Evolutionary conservation across 2,888 invertebrate species (phyloP), one percentile per base, ranked within the genome.

Genomic region (Lithophane semibrunnea): DNA sequence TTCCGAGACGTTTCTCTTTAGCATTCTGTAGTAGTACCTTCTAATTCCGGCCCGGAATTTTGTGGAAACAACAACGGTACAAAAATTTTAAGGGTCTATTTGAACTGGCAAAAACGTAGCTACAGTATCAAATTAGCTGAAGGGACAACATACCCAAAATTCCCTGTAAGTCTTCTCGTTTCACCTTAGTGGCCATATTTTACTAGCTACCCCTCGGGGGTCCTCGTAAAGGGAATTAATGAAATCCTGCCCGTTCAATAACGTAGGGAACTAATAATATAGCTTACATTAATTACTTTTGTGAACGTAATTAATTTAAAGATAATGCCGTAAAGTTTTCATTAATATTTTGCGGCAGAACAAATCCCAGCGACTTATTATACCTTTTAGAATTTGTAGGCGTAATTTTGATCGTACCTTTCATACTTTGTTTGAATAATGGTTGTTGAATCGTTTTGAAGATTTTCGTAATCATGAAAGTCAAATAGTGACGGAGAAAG

Each of bases 221-320:
- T 81, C 84, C 88, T 88, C 91, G 91, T 91, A 91, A 91, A 92
- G 89, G 88, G 90, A 92, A 92, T 92, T 91, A 92, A 92, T 92
- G 90, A 91, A 92, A 92, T 90, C 90, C 89, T 82, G 72, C 77
- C 80, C 78, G 81, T 90, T 86, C 88, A 82, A 86, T 85, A 88
- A 86, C 75, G 83, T 75, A 77, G 63, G 79, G 73, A 82, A 84
- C 86, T 89, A 89, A 89, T 85, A 80, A 83, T 88, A 83, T 85
- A 79, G 86, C 86, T 88, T 84, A 79, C 78, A 75, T 80, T 87
- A 87, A 87, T 87, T 83, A 80, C 78, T 77, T 84, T 77, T 47
- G 58, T 71, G 66, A 84, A 87, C 75, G 82, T 82, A 82, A 88
- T 88, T 75, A 87, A 88, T 88, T 85, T 85, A 49, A 73, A 71